These are phyloP conservation scores for Microtus pennsylvanicus DNA, from an alignment of 2,113 vertebrate species.

Conservation along the genomic window DNA sequence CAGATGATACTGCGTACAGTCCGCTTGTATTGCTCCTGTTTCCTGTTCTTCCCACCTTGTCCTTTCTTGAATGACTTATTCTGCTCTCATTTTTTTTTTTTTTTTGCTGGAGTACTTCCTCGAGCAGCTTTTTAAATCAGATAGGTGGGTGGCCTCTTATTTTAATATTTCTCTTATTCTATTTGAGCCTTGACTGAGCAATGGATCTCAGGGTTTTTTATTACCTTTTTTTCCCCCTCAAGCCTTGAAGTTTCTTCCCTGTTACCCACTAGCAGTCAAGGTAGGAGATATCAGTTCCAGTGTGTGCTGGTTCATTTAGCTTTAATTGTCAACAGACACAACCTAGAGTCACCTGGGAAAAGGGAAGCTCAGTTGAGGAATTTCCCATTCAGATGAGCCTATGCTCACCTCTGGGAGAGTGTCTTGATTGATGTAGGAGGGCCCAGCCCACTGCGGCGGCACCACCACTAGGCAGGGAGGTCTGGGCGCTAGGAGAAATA, in stretches of 20 bases:
- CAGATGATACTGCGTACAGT: neutral
- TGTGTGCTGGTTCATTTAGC: too few relatives aligned
- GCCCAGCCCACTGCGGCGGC: too few relatives aligned
- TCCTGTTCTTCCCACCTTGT: neutral
- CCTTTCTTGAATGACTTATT: slow-evolving; percentile 62
- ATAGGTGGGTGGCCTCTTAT: slow-evolving; percentile 44
- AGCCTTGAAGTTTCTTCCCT: neutral
- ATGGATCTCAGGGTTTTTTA: neutral
- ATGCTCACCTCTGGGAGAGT: neutral
- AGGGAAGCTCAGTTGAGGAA: neutral
- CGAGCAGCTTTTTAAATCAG: slow-evolving; percentile 60
- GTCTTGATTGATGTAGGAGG: neutral
- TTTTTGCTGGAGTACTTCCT: slow-evolving; percentile 71
- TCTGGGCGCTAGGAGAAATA: too few relatives aligned
- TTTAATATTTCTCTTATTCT: slow-evolving; percentile 66
- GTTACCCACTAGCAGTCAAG: neutral
- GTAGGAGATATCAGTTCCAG: neutral
- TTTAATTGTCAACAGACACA: neutral
- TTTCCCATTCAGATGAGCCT: neutral
- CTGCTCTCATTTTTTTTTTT: slow-evolving; percentile 36
- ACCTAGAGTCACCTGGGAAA: neutral
- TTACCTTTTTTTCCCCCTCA: slow-evolving; percentile 30
- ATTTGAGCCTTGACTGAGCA: slow-evolving; percentile 37
- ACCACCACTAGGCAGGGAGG: neutral
- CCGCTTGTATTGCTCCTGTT: neutral